phyloP scores from a whole-genome alignment of 1,140 invertebrate genomes.

The Zaprionus capensis region DNA sequence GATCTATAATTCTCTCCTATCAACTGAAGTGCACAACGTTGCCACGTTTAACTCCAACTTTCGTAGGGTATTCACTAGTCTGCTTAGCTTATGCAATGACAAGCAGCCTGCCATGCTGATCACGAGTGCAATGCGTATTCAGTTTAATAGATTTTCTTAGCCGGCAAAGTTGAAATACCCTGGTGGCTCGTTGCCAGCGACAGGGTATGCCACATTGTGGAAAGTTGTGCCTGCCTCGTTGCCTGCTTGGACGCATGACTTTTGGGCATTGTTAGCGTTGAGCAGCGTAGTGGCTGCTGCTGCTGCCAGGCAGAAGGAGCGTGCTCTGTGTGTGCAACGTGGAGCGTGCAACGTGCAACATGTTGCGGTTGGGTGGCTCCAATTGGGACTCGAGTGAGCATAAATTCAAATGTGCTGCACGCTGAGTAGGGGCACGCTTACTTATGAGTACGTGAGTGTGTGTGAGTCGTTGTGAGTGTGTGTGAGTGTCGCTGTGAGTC shows the following conservation, averaged over 20 bases:
- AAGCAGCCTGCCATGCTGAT: not conserved
- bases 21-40: too few species aligned
- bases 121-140: not conserved
- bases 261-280: slow-evolving; percentile 51
- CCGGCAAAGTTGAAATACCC: slow-evolving; percentile 13
- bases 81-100: not conserved
- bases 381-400: slow-evolving; percentile 79
- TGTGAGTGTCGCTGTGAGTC: slow-evolving; percentile 32
- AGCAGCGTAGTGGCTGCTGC: slow-evolving; percentile 38
- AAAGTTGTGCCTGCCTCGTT: slow-evolving; percentile 14
- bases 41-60: not conserved
- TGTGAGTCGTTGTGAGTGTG: not conserved
- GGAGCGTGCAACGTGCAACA: slow-evolving; percentile 61
- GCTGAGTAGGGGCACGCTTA: slow-evolving; percentile 15
- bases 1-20: not conserved
- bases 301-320: not conserved
- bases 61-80: not conserved
- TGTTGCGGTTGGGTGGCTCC: slow-evolving; percentile 74
- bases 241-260: slow-evolving; percentile 28
- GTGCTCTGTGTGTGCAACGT: slow-evolving; percentile 19
- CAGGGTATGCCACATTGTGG: slow-evolving; percentile 20
- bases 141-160: slow-evolving; percentile 8
- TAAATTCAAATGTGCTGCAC: slow-evolving; percentile 73
- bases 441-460: slow-evolving; percentile 44
- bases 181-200: not conserved